phyloP scores from a whole-genome alignment of 2,113 vertebrate species.

The Rhipidura dahli region DNA sequence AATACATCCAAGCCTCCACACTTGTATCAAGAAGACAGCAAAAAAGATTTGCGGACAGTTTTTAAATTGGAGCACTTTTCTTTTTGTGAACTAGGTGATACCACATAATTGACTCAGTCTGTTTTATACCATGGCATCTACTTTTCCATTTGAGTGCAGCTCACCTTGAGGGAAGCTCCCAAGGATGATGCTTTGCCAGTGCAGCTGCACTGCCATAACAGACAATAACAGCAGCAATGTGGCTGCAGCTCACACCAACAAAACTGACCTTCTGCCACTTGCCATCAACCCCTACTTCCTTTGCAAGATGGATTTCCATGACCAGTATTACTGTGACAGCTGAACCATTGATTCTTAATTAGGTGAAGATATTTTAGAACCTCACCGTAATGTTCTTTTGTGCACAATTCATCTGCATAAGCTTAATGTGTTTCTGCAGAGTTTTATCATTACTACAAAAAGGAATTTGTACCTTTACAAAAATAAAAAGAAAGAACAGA shows the following conservation, averaged over 20 bases:
- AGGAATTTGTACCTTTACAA: neutral
- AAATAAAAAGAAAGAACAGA: neutral
- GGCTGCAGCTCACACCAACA: neutral
- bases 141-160: neutral
- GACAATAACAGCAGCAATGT: neutral
- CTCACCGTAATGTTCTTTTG: neutral
- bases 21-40: fast-evolving
- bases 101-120: too few relatives aligned
- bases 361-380: neutral
- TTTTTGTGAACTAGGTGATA: neutral
- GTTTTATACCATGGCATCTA: neutral
- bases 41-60: neutral
- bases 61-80: neutral
- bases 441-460: neutral
- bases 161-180: neutral
- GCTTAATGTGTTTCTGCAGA: neutral
- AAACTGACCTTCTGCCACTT: neutral
- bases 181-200: neutral
- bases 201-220: neutral
- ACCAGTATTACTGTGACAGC: neutral
- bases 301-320: neutral
- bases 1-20: neutral
- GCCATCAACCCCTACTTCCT: neutral
- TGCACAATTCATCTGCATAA: neutral
- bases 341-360: neutral